Conservation (phyloP, 2,888 invertebrate genomes). For the Agonopterix arenella region DNA sequence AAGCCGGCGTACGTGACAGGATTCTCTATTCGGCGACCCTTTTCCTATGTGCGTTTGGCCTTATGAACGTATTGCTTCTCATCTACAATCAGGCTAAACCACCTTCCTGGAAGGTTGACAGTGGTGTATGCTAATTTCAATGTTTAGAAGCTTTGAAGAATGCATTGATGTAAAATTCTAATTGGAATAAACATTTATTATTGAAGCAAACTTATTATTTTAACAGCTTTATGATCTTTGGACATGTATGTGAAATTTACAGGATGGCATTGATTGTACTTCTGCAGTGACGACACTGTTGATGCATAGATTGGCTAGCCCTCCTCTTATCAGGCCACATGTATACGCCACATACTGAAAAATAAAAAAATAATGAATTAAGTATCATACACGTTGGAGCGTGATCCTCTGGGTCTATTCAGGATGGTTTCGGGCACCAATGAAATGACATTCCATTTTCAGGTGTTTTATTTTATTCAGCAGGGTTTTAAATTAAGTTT, state of each 20-base stretch:
- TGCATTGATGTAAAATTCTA: neutral
- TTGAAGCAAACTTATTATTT: constrained; percentile 8
- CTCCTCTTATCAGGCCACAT: constrained; percentile 96
- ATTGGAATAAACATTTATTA: neutral
- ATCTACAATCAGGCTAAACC: constrained; percentile 31
- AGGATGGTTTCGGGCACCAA: no score
- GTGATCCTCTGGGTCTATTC: no score
- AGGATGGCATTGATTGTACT: constrained; percentile 93
- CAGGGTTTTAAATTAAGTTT: no score
- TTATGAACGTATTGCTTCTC: constrained; percentile 13
- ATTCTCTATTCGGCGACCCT: constrained; percentile 31
- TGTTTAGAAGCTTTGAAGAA: neutral
- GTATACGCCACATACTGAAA: constrained; percentile 93
- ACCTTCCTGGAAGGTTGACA: constrained; percentile 23
- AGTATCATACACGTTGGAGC: no score
- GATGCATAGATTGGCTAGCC: constrained; percentile 95
- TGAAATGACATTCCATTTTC: no score
- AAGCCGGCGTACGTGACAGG: constrained; percentile 40
- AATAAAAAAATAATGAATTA: neutral
- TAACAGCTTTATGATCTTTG: constrained; percentile 76
- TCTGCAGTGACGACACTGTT: constrained; percentile 97
- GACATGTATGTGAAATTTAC: constrained; percentile 94
- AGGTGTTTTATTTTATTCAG: no score
- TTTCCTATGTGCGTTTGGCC: constrained; percentile 19
- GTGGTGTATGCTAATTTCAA: constrained; percentile 8